Base-by-base conservation (phyloP, 2,797 vertebrate genomes). In the Thamnophis elegans region DNA sequence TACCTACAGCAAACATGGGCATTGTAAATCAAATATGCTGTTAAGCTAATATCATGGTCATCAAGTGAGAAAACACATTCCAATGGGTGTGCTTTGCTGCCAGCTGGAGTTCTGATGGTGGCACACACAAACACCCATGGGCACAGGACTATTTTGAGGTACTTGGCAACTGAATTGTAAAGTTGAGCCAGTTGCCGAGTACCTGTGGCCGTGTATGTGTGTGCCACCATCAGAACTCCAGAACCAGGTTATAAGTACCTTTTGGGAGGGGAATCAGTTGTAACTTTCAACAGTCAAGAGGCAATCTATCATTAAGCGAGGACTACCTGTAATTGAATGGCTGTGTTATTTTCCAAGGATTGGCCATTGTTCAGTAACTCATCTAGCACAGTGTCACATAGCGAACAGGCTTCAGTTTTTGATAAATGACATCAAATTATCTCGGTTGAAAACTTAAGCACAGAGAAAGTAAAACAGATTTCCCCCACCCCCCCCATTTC, bases 371-470 rank as follows among this genome's bases (percentile, higher is more conserved):
- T 62, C 32, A 47, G 26, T 32, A 78, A 59, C 28, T 59, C 36
- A 73, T 47, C 68, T 87, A 58, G 14, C 51, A 26, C 4, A 59
- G 54, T 51, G 42, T 20, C 65, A 54, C 26, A 32, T n/a, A 13
- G 4, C 12, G 36, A 54, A 53, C 8, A 88, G 78, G 59, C 20
- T 90, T 88, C 26, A 78, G 2, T 0, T 58, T 87, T 42, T 68
- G 28, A 92, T 14, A 65, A 2, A 0, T 28, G n/a, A 55, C 68
- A 94, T 2, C 58, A 0, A 94, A 90, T 90, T 55, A 7, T 91
- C 28, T 92, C 91, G 90, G 92, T 60, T 88, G 89, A 88, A 87
- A 93, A 82, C 14, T 55, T 82, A 58, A 78, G 25, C 32, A 12
- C 60, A 59, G 1, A 42, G 0, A 4, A 2, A 62, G 42, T n/a